phyloP scores from a whole-genome alignment of 2,888 invertebrate genomes.

The Lordiphosa andalusiaca region DNA sequence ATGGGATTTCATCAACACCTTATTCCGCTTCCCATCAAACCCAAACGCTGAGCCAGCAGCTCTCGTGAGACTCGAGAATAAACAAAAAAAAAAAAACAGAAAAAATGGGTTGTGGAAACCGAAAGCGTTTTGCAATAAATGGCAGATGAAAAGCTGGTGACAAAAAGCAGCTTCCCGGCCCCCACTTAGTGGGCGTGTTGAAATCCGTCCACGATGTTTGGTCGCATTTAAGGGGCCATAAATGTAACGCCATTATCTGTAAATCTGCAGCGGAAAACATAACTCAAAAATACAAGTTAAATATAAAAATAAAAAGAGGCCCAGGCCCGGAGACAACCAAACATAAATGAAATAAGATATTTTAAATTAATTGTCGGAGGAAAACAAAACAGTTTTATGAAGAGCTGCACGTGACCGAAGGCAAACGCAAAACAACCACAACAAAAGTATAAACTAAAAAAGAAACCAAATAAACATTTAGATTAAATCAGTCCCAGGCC shows the following conservation, averaged over 20 bases:
- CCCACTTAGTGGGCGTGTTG: constrained; percentile 16
- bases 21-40: constrained; percentile 31
- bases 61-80: constrained; percentile 47
- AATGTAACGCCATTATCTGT: constrained; percentile 68
- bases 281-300: constrained; percentile 69
- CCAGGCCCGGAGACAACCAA: constrained; percentile 12
- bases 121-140: constrained; percentile 47
- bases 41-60: constrained; percentile 43
- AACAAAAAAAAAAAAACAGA: constrained; percentile 39
- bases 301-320: constrained; percentile 18
- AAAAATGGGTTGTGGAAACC: constrained; percentile 21
- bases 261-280: constrained; percentile 77
- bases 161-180: constrained; percentile 5
- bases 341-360: constrained; percentile 72
- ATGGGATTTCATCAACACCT: constrained; percentile 65
- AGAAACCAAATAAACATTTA: constrained; percentile 54
- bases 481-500: constrained; percentile 58
- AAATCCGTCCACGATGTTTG: neutral
- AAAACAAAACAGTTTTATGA: constrained; percentile 43
- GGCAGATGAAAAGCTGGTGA: constrained; percentile 5
- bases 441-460: constrained; percentile 5
- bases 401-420: constrained; percentile 60
- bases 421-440: constrained; percentile 7
- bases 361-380: constrained; percentile 70
- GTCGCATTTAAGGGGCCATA: constrained; percentile 59